Base-by-base conservation (phyloP, 2,113 vertebrate species). In the Trogon surrucura region DNA sequence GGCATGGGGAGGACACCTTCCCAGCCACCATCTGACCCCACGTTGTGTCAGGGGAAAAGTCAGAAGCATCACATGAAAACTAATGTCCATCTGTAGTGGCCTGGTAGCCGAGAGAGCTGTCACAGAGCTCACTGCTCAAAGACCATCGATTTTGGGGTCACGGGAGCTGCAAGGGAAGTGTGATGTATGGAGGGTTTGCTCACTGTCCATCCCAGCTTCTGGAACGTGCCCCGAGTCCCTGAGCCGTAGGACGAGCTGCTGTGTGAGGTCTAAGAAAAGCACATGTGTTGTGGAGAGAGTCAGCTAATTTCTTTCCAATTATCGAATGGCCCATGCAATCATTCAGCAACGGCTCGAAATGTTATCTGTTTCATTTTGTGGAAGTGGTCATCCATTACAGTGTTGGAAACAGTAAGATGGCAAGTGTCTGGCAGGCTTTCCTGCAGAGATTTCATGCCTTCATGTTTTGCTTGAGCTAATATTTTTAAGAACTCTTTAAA, bases 41-140 rank as follows among this genome's bases (percentile, higher is more conserved):
- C 61, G n/a, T 75, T 93, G 48, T 86, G 70, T 91, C 25, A 7
- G 12, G 17, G 69, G 85, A 72, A 58, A 89, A 83, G 69, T 81
- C 80, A 67, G 78, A 96, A 94, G 64, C 85, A 86, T 65, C 57
- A 65, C 54, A 66, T 58, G 73, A 67, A 94, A 95, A 77, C 67
- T 61, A 85, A 70, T 47, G 53, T 93, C 45, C 30, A 34, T 48
- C 48, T 6, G 3, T 20, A 62, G 91, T 95, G 97, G 95, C 95
- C 94, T 82, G 88, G 96, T 92, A 98, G 97, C 95, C 8, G 8
- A 91, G 92, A 82, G 94, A 61, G 81, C 94, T 96, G 83, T 94
- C 96, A 97, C 93, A 93, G 93, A 91, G 91, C 95, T 91, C 70
- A 23, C 95, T 91, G 53, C 89, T 97, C 96, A 95, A 97, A 94